Base-by-base conservation (phyloP, 2,797 vertebrate genomes). In the Dendrocincla fuliginosa region DNA sequence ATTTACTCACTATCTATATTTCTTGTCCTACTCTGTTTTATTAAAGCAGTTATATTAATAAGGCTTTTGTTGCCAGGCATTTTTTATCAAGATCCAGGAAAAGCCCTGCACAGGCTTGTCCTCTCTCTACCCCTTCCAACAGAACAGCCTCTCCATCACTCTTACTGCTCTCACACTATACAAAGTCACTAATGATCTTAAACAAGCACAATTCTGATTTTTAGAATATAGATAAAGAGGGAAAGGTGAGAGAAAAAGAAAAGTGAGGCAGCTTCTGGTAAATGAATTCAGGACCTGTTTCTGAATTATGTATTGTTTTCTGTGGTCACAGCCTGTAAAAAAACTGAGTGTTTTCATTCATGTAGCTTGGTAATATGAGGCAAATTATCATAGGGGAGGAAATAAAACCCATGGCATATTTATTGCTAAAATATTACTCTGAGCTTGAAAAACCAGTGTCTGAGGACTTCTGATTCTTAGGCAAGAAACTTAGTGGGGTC, bases 381-480 rank as follows among this genome's bases (percentile, higher is more conserved):
- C 16, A 95, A 92, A 80, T 37, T 32, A 61, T 57, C 17, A 17
- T 9, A 60, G 10, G 1, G 18, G 9, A 85, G 35, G 33, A 61
- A 78, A 86, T 47, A 89, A 93, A 93, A 68, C 69, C 44, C 19
- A 28, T 25, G 11, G 18, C 32, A 18, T 56, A 46, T 27, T 78
- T 87, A 28, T 42, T 84, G 55, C 17, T 89, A 89, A 79, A 85
- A 69, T 74, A 92, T 14, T 78, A 71, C 41, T 70, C 20, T 53
- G 35, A 61, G 9, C 16, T 55, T 63, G 32, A 56, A 77, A 89
- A 87, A 74, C 3, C 41, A 85, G n/a, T 18, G 46, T 13, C 16
- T 28, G 30, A 78, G 25, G 22, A 71, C n/a, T 71, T 85, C n/a
- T 50, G 53, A 71, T 78, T 79, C 65, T 83, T 35, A 77, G 15